These are phyloP conservation scores for Temnothorax longispinosus DNA, from an alignment of 1,140 invertebrate species.

Conservation along the genomic window DNA sequence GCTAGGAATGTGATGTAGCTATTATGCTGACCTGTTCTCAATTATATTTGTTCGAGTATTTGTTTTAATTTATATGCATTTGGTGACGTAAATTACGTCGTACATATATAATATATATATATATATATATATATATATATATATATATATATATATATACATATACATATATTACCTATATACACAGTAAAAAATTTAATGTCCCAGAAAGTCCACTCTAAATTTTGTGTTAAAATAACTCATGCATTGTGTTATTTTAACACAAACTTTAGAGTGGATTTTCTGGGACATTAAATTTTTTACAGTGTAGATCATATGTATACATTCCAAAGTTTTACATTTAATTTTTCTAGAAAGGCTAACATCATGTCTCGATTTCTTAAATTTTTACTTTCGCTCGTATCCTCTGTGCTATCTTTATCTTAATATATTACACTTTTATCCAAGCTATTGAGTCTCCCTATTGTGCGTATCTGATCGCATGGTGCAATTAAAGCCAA, in stretches of 20 bases:
- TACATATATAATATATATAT: too few relatives aligned
- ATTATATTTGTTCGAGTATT: too few relatives aligned
- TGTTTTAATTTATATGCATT: background rate
- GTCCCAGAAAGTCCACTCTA: too few relatives aligned
- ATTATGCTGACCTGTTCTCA: background rate
- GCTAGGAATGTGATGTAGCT: background rate
- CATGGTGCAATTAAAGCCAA: slow-evolving; percentile 66
- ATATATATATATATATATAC: too few relatives aligned
- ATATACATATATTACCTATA: too few relatives aligned
- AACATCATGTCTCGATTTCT: background rate
- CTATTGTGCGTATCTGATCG: slow-evolving; percentile 31
- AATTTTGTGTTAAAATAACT: too few relatives aligned
- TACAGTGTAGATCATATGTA: background rate
- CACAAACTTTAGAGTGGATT: too few relatives aligned
- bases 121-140: too few relatives aligned
- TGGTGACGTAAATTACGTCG: background rate
- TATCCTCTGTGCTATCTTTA: background rate
- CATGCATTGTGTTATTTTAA: too few relatives aligned
- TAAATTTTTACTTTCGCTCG: background rate
- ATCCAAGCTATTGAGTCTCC: background rate
- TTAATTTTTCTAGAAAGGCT: background rate
- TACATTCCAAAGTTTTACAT: background rate
- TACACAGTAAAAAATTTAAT: too few relatives aligned
- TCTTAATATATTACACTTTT: background rate
- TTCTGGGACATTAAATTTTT: too few relatives aligned